phyloP scores from a whole-genome alignment of 1,140 invertebrate genomes.

The Drosophila paulistorum region DNA sequence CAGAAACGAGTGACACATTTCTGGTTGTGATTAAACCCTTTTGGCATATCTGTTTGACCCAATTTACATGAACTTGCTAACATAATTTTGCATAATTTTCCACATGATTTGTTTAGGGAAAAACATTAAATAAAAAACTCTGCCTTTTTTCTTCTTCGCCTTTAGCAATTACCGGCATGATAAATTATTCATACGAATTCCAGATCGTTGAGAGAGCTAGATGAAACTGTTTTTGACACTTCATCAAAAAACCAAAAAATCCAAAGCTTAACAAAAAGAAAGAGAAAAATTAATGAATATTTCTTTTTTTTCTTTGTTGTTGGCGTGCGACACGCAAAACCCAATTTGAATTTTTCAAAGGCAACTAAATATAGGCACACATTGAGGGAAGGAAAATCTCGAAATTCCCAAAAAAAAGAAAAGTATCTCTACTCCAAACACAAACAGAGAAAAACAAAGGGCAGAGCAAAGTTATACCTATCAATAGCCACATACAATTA shows the following conservation, averaged over 20 bases:
- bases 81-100: conserved; percentile 66
- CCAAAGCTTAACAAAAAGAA: conserved; percentile 8
- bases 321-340: conserved; percentile 72
- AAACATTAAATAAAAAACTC: conserved; percentile 40
- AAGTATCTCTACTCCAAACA: conserved; percentile 37
- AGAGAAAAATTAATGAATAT: conserved; percentile 44
- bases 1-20: conserved; percentile 14
- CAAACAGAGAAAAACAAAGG: conserved; percentile 31
- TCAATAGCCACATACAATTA: conserved; percentile 70
- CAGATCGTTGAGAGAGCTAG: conserved; percentile 35
- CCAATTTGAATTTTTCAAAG: conserved; percentile 53
- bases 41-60: conserved; percentile 32
- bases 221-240: conserved; percentile 70
- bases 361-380: conserved; percentile 50
- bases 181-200: conserved; percentile 63
- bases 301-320: conserved; percentile 8
- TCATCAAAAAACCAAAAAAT: conserved; percentile 20
- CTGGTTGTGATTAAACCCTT: conserved; percentile 3
- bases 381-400: conserved; percentile 35
- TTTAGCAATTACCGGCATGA: conserved; percentile 48
- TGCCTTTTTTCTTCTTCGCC: conserved; percentile 5
- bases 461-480: conserved; percentile 33
- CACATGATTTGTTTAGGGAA: conserved; percentile 66
- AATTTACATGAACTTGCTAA: conserved; percentile 27
- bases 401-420: conserved; percentile 13